A percentile compares a stretch with the other conserved stretches of the same genome.
Evolutionary conservation across 2,113 vertebrate species (phyloP).

Genomic region (Lampris megalopsis): DNA sequence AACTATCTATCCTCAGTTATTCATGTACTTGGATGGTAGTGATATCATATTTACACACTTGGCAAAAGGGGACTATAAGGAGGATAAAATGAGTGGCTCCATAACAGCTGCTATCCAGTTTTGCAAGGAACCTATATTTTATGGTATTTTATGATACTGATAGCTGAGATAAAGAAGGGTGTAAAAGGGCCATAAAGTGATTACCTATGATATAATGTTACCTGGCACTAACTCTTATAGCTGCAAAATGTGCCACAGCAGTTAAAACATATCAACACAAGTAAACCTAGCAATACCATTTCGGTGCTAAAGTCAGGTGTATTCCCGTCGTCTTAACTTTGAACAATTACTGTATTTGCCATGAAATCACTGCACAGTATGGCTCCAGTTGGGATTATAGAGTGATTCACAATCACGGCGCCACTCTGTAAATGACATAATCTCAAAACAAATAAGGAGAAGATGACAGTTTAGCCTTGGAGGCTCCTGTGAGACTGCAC

Average conservation of each 20-base stretch:
- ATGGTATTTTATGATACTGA: conserved; percentile 16
- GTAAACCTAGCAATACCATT: not conserved
- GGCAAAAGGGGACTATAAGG: conserved; percentile 7
- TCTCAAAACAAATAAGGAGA: conserved; percentile 67
- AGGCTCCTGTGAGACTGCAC: conserved; percentile 51
- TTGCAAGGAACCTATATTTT: conserved; percentile 26
- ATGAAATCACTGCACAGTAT: conserved; percentile 48
- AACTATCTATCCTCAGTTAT: conserved; percentile 28
- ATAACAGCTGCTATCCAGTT: conserved; percentile 1
- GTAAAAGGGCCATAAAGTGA: conserved; percentile 37
- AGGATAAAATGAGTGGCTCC: not conserved
- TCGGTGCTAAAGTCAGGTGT: not conserved
- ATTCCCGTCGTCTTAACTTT: too few relatives aligned
- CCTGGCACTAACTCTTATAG: conserved; percentile 14
- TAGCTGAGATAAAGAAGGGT: conserved; percentile 14
- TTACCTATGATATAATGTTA: conserved; percentile 2
- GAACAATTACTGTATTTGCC: conserved; percentile 63
- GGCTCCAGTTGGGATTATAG: conserved; percentile 65
- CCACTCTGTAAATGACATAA: conserved; percentile 59
- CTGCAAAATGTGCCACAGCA: not conserved
- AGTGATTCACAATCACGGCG: conserved; percentile 61
- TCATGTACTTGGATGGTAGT: conserved; percentile 22
- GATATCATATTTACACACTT: not conserved
- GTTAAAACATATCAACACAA: conserved; percentile 9
- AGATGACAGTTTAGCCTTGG: conserved; percentile 33